A percentile compares a stretch with the other conserved stretches of the same genome.
Conservation (phyloP, 2,797 vertebrate species). For the Argyrosomus regius region DNA sequence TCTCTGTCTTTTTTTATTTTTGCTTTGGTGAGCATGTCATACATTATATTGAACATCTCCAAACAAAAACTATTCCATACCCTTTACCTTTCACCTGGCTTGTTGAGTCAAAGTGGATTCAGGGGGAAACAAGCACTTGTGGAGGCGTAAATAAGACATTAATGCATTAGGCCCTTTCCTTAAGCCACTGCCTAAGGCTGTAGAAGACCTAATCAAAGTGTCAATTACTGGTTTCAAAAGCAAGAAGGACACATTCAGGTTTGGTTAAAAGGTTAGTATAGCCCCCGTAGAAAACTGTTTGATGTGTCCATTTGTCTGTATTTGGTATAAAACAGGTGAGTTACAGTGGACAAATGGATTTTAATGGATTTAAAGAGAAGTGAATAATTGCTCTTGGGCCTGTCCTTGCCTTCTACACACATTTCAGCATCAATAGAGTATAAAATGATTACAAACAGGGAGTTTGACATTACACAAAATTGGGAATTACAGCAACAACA, state of each 20-base stretch:
- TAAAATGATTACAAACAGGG: not conserved
- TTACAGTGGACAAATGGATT: constrained; percentile 13
- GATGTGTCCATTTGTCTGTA: constrained; percentile 10
- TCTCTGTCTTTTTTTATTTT: constrained; percentile 38
- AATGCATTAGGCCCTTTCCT: constrained; percentile 58
- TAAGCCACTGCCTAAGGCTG: constrained; percentile 61
- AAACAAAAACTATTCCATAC: not conserved
- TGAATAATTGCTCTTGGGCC: not conserved
- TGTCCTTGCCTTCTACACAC: not conserved
- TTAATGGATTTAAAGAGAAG: constrained; percentile 8
- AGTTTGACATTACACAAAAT: not conserved
- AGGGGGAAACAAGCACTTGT: not conserved
- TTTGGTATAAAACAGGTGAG: constrained; percentile 4
- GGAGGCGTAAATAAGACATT: constrained; percentile 56
- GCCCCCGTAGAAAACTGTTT: constrained; percentile 34
- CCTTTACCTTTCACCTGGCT: constrained; percentile 1
- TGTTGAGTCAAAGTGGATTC: constrained; percentile 26
- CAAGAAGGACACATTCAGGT: constrained; percentile 64
- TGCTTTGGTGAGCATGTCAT: not conserved
- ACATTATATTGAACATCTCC: constrained; percentile 17
- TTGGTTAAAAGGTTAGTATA: constrained; percentile 77
- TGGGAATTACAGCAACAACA: not conserved
- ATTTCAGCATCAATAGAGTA: constrained; percentile 4
- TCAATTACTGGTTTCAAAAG: constrained; percentile 73
- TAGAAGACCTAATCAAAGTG: constrained; percentile 78